phyloP scores from a whole-genome alignment of 2,113 vertebrate genomes.

The Mus musculus region DNA sequence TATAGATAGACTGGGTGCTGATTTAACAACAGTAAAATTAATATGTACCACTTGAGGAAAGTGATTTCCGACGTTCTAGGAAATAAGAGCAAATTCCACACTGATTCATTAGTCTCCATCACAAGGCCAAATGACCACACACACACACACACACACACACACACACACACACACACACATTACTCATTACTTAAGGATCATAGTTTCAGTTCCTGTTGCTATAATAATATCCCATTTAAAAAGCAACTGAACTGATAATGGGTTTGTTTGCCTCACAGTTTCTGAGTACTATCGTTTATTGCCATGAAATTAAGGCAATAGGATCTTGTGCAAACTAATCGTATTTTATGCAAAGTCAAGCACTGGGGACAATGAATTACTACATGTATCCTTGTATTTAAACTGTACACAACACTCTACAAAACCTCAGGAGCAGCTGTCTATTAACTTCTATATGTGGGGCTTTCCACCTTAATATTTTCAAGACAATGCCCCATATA shows the following conservation, averaged over 20 bases:
- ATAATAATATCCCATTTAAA: background rate
- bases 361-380: background rate
- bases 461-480: background rate
- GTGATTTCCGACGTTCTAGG: background rate
- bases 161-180: background rate
- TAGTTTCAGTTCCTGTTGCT: background rate
- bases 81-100: background rate
- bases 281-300: no score
- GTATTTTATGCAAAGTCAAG: background rate
- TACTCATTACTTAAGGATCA: background rate
- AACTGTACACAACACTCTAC: background rate
- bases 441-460: background rate
- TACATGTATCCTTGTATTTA: background rate
- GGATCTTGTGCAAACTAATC: background rate
- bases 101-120: background rate
- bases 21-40: background rate
- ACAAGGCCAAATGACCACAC: background rate
- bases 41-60: background rate
- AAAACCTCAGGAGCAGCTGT: background rate
- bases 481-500: background rate
- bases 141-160: no score
- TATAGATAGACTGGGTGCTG: background rate
- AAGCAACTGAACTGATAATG: background rate
- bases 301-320: background rate
- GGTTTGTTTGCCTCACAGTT: background rate